These are phyloP conservation scores for Odocoileus hemionus DNA, from an alignment of 2,113 vertebrate species.

Conservation along the genomic window DNA sequence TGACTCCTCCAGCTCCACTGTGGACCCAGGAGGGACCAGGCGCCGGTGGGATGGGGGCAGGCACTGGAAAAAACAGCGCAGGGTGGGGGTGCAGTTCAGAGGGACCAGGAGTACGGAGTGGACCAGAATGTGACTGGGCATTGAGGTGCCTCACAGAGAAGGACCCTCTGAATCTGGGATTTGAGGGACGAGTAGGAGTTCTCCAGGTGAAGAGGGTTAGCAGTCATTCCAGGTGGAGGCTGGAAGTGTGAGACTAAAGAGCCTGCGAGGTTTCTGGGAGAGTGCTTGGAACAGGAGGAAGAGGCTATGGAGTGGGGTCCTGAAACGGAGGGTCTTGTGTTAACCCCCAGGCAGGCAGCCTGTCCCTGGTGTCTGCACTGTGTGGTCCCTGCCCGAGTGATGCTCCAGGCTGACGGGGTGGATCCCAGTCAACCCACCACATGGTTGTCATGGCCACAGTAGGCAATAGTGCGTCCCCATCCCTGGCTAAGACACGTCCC, in stretches of 20 bases:
- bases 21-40: background rate
- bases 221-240: background rate
- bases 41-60: background rate
- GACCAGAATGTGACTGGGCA: background rate
- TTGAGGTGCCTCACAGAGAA: background rate
- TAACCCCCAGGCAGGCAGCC: background rate
- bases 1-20: background rate
- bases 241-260: too few species aligned
- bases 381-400: background rate
- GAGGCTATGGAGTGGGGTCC: background rate
- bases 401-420: background rate
- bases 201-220: background rate
- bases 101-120: background rate
- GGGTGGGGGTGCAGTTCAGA: background rate
- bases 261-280: background rate
- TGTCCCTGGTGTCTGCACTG: background rate
- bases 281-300: background rate
- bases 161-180: background rate
- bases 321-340: background rate
- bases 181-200: background rate
- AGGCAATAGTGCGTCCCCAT: background rate
- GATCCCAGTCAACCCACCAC: background rate
- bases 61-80: background rate
- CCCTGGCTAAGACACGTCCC: background rate
- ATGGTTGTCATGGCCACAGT: rapidly evolving